Percentiles rank a stretch among this genome's conserved stretches.
Conservation (phyloP, 2,888 invertebrate species). For the Trichacis sp. region DNA sequence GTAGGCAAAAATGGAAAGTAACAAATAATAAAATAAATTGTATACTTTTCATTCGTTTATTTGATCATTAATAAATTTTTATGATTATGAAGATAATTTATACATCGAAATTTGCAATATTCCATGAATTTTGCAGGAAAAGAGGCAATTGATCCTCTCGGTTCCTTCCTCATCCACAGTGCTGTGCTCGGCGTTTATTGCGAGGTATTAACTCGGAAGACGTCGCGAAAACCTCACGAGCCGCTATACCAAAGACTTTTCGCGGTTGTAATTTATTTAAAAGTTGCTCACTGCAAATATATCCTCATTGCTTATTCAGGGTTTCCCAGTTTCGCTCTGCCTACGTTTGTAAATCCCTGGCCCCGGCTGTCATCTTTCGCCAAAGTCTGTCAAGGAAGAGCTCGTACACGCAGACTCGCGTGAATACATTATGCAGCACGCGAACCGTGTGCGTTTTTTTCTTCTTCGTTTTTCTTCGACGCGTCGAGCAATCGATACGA, state of each 20-base stretch:
- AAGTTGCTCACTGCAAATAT: constrained; percentile 68
- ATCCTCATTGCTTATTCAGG: constrained; percentile 68
- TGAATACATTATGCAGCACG: constrained; percentile 34
- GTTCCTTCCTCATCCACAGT: constrained; percentile 33
- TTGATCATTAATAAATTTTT: no score
- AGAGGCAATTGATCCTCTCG: no score
- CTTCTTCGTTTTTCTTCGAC: no score
- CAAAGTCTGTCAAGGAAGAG: constrained; percentile 35
- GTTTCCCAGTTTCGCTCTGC: constrained; percentile 43
- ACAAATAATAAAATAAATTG: no score
- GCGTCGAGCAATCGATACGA: no score
- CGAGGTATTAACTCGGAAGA: constrained; percentile 5
- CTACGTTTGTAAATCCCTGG: constrained; percentile 43
- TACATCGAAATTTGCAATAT: no score
- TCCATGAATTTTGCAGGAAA: no score
- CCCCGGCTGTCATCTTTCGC: constrained; percentile 42
- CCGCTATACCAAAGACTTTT: constrained; percentile 61
- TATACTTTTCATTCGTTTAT: no score
- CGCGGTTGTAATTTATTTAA: constrained; percentile 68
- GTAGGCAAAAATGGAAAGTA: no score
- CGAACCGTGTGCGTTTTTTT: constrained; percentile 11
- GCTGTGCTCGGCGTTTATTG: constrained; percentile 28
- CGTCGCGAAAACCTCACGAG: constrained; percentile 42
- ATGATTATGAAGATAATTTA: no score
- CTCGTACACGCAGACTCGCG: constrained; percentile 31